phyloP scores from a whole-genome alignment of 1,140 invertebrate species.

The Gonioctena quinquepunctata region DNA sequence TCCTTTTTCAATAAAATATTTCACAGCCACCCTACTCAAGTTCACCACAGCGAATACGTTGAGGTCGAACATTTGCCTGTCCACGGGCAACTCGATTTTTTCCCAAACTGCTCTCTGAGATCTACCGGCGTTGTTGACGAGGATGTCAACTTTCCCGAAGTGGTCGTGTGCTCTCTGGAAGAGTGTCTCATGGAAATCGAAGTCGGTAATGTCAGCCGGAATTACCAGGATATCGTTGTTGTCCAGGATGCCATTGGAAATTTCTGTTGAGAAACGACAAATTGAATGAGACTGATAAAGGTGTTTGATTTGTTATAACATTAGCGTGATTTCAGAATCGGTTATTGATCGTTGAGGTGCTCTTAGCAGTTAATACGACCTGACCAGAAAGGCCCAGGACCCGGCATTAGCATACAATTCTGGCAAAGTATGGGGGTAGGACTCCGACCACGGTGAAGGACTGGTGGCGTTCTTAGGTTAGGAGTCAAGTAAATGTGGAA shows the following conservation, averaged over 20 bases:
- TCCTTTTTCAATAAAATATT: constrained; percentile 66
- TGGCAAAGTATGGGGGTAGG: too few relatives aligned
- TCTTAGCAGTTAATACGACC: too few relatives aligned
- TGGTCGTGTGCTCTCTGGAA: constrained; percentile 69
- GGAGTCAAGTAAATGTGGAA: too few relatives aligned
- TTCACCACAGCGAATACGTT: constrained; percentile 80
- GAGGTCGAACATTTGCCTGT: constrained; percentile 78
- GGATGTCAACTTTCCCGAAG: constrained; percentile 76
- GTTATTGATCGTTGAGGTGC: too few relatives aligned
- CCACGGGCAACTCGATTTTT: constrained; percentile 74
- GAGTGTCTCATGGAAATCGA: constrained; percentile 64
- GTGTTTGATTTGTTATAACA: too few relatives aligned
- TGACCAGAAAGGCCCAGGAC: too few relatives aligned
- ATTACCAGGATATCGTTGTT: constrained; percentile 70
- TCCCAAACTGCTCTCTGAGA: constrained; percentile 80
- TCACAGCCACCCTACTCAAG: constrained; percentile 69
- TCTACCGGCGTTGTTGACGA: constrained; percentile 82
- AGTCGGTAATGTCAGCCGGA: constrained; percentile 71
- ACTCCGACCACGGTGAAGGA: too few relatives aligned
- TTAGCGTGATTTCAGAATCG: too few relatives aligned
- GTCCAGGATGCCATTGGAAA: constrained; percentile 58
- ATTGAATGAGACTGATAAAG: too few relatives aligned
- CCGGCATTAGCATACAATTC: too few relatives aligned
- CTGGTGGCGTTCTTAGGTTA: too few relatives aligned
- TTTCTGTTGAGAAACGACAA: too few relatives aligned